A percentile compares a stretch with the other conserved stretches of the same genome.
phyloP scores from a whole-genome alignment of 2,113 vertebrate genomes.

The Mormoops blainvillei region DNA sequence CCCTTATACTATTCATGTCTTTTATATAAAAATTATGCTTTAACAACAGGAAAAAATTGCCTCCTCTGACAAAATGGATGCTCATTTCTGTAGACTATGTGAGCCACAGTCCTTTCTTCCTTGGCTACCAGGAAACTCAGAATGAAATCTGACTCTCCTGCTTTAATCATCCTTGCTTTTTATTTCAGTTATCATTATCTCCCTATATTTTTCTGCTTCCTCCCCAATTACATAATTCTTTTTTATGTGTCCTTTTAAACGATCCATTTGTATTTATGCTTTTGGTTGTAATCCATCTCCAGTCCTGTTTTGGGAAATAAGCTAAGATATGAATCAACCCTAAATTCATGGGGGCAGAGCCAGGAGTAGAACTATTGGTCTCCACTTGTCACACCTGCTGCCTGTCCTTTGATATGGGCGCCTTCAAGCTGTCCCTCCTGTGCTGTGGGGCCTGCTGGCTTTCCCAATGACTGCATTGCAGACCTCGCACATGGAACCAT shows the following conservation, averaged over 20 bases:
- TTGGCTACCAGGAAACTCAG: not conserved
- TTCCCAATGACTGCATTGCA: not conserved
- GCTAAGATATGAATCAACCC: not conserved
- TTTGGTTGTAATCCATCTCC: not conserved
- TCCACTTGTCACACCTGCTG: not conserved
- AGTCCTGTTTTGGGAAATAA: not conserved
- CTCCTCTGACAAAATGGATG: not conserved
- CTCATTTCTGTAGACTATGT: not conserved
- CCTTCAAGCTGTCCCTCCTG: not conserved
- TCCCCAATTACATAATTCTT: not conserved
- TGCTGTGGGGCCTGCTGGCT: not conserved
- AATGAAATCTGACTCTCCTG: not conserved
- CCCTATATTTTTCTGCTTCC: not conserved
- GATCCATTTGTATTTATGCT: not conserved
- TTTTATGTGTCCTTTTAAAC: not conserved
- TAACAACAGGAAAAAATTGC: not conserved
- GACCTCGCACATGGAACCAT: not conserved
- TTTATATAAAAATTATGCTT: not conserved
- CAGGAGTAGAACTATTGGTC: not conserved
- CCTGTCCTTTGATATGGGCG: not conserved
- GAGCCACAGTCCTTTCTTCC: not conserved
- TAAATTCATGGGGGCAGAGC: not conserved
- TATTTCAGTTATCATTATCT: not conserved
- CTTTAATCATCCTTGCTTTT: not conserved
- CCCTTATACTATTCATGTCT: not conserved